These are phyloP conservation scores for Sus cebifrons DNA, from an alignment of 2,797 vertebrate genomes.

Conservation along the genomic window DNA sequence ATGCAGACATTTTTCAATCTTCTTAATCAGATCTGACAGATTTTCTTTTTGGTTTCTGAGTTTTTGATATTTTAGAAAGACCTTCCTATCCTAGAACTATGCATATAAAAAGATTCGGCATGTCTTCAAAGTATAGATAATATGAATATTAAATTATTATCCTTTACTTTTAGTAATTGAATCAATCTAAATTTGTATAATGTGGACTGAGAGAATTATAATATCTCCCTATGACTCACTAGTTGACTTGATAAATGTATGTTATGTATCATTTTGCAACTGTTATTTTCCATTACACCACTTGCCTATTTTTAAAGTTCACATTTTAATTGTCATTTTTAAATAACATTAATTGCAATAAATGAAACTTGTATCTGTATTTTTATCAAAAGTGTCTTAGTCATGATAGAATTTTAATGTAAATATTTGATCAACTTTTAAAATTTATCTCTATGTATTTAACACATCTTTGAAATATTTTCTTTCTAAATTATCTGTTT, in stretches of 20 bases:
- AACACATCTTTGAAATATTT: not conserved
- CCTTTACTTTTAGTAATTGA: not conserved
- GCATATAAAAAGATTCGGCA: not conserved
- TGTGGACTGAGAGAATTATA: not conserved
- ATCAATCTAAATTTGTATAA: not conserved
- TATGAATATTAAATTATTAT: not conserved
- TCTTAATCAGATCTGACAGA: not conserved
- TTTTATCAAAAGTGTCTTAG: not conserved
- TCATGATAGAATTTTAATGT: not conserved
- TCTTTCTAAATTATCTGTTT: not conserved
- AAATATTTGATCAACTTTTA: not conserved
- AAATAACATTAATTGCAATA: not conserved
- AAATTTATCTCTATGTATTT: not conserved
- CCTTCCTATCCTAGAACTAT: not conserved
- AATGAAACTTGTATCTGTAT: not conserved
- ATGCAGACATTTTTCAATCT: not conserved
- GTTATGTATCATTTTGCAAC: not conserved
- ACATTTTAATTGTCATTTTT: not conserved
- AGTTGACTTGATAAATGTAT: not conserved
- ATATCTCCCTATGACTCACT: not conserved
- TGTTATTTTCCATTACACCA: not conserved
- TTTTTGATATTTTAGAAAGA: not conserved
- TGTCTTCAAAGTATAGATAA: not conserved
- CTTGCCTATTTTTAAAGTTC: not conserved
- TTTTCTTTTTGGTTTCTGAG: not conserved